Evolutionary conservation across 1,140 invertebrate species (phyloP), one percentile per base, ranked within the genome.

Genomic region (Centruroides sculpturatus): DNA sequence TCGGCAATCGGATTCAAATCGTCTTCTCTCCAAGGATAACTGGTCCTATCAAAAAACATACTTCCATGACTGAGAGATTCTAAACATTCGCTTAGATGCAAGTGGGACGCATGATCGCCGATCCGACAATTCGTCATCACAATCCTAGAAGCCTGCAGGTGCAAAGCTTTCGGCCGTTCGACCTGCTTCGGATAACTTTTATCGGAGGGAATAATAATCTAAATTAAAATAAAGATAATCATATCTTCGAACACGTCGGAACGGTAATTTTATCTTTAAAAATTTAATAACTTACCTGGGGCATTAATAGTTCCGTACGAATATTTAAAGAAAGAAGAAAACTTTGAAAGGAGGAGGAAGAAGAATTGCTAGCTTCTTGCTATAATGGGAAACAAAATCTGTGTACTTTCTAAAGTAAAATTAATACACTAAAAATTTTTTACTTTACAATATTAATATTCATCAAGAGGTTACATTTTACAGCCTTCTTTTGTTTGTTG

Each of bases 151-250:
- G 86, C 83, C 75, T 90, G 87, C 13, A 92, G 73, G 68, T 90
- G 86, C 35, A 93, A 71, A 47, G 85, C 83, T 62, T 84, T 82
- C 4, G 89, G 90, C 51, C 89, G 74, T 70, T 92, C 90, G 58
- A 83, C 80, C 71, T 89, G 86, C 64, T 81, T 82, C 10, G 82
- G 78, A 69, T 83, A 82, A 87, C 69, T 85, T 85, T 69, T 34
- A 64, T 62, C 55, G 48, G 77, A 75, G 63, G 67, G 72, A 58
- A 75, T 61, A 52, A 76, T 71, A 49, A 74, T 57, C 74, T 74
- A 64, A 36, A 69, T 66, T 13, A 35, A 3, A 41, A 13, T 23
- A 57, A 23, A 57, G 49, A 4, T 49, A 23, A 23, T 23, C 23
- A 23, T 0, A 23, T 23, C 23, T 23, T 2, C 23, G 23, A 23